Base-by-base conservation (phyloP, 2,888 invertebrate species). In the Eupelmus urozonus region DNA sequence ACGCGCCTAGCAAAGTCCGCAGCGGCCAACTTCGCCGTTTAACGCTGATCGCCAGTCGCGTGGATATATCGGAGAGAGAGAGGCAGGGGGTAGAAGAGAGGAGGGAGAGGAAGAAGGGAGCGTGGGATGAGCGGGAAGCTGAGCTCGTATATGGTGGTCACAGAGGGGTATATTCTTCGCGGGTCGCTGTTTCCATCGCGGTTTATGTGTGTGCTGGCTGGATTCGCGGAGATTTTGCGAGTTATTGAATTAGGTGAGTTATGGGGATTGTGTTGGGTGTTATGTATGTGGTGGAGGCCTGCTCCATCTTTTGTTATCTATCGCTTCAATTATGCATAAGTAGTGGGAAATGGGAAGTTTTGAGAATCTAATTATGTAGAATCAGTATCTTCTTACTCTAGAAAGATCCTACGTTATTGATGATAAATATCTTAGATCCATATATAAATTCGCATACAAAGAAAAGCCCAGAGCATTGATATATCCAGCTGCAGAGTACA, bases 21-120 rank as follows among this genome's bases (percentile, higher is more conserved):
- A 72, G 82, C 84, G 60, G 13, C 42, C 29, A 40, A 34, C n/a
- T 25, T 40, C 42, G 69, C 18, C 51, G 79, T 86, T 87, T 83
- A 84, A 82, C 82, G 73, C 73, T 82, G 82, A 80, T 82, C 81
- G 73, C 73, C 82, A 82, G 79, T 82, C 81, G 84, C 82, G 83
- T 85, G 84, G 34, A 34, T 9, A 34, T 85, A 85, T 85, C 69
- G n/a, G 82, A 79, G 71, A 80, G 81, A 78, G 81, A 71, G 76
- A 81, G 78, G 66, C 53, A 18, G 69, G 20, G 53, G 53, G 20
- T 4, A 18, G 9, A 53, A 20, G 53, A 53, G 65, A 71, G 57
- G 25, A 16, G 34, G 40, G 1, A 49, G 49, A 7, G n/a, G n/a
- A 16, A 16, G 49, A 23, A 42, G 78, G 18, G 53, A 45, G n/a